Base-by-base conservation (phyloP, 2,797 vertebrate species). In the Rhyacichthys aspro region DNA sequence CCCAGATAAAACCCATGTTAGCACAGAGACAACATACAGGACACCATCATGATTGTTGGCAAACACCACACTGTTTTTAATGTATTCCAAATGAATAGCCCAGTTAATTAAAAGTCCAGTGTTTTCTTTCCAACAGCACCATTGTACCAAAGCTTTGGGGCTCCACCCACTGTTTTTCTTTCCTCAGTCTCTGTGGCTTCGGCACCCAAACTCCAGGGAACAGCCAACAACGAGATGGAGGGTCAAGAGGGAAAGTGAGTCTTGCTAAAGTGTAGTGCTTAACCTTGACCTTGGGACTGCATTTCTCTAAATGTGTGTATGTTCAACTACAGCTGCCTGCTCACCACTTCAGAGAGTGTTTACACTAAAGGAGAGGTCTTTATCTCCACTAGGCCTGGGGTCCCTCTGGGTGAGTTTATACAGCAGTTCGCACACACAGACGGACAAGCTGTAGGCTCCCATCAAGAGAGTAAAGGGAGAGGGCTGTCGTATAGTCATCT, bases 341-440 rank as follows among this genome's bases (percentile, higher is more conserved):
- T 88, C 72, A 53, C 86, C 86, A 91, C 90, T 91, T 92, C 90
- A 90, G 79, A 92, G 84, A 83, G 74, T 93, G 92, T 93, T 93
- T 93, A 93, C 87, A 90, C 92, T 93, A 80, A 79, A 77, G 81
- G 80, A 90, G 87, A 89, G 86, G 89, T 91, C 87, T 92, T 92
- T 92, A 93, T 92, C 92, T 91, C 77, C 67, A 74, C 74, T 65
- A 78, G 72, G 87, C 86, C 85, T 86, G 84, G 74, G 83, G 86
- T 90, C 81, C 79, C 89, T 84, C 86, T 78, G 83, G 71, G 78
- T 89, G 84, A 91, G 91, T 92, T 90, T 91, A 91, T 83, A 92
- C 76, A 90, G 78, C 72, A 49, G 18, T 39, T 39, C 12, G 9
- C 74, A 58, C 66, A 59, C 70, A 74, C 61, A 67, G 63, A 57